Evolutionary conservation across 2,113 vertebrate species (phyloP).

Genomic region (Trinectes maculatus): DNA sequence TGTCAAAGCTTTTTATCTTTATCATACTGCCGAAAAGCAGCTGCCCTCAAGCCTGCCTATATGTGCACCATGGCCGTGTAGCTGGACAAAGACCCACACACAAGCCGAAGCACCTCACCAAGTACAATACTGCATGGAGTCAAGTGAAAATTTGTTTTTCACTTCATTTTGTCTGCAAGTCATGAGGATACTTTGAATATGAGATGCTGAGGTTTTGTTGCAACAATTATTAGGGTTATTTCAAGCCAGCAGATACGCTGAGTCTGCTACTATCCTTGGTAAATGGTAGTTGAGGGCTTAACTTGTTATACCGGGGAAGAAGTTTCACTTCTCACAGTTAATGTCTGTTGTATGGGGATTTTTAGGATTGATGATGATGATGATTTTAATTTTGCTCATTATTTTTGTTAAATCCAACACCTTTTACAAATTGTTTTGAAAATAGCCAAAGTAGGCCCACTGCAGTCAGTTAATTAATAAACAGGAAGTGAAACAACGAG

Average conservation of each 20-base stretch:
- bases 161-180: slow-evolving; percentile 15
- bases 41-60: too few species aligned
- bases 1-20: too few species aligned
- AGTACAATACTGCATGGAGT: not conserved
- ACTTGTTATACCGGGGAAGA: slow-evolving; percentile 22
- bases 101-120: too few species aligned
- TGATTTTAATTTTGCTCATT: not conserved
- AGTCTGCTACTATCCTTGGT: slow-evolving; percentile 32
- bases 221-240: slow-evolving; percentile 55
- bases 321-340: slow-evolving; percentile 32
- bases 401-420: slow-evolving; percentile 2
- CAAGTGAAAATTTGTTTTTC: slow-evolving; percentile 9
- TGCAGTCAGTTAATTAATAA: not conserved
- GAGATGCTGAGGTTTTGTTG: slow-evolving; percentile 38
- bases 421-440: not conserved
- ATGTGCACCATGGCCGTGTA: too few species aligned
- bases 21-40: too few species aligned
- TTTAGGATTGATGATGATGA: too few species aligned
- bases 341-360: slow-evolving; percentile 13
- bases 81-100: too few species aligned
- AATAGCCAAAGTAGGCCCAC: not conserved
- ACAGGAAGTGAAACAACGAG: not conserved
- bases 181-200: slow-evolving; percentile 32
- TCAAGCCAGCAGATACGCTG: slow-evolving; percentile 44
- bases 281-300: slow-evolving; percentile 37